Conservation (phyloP, 2,797 vertebrate genomes). For the Rallus crepitans region DNA sequence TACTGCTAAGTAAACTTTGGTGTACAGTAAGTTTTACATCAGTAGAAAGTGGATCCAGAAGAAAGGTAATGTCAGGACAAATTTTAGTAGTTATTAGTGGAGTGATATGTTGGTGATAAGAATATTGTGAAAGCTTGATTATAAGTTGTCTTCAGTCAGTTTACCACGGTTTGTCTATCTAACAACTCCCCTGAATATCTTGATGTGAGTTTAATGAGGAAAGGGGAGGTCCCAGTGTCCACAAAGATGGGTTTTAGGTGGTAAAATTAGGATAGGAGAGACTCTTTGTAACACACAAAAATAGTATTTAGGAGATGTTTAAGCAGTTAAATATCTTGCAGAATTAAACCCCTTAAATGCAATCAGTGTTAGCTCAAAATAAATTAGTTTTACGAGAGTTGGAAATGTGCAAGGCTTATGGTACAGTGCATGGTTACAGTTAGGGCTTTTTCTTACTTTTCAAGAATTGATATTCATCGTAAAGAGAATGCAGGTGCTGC, state of each 20-base stretch:
- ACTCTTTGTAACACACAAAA: neutral
- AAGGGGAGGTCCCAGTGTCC: neutral
- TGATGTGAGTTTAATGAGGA: neutral
- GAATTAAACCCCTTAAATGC: neutral
- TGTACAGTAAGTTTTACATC: neutral
- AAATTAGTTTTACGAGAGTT: neutral
- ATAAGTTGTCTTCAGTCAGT: neutral
- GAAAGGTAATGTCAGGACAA: neutral
- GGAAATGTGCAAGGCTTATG: neutral
- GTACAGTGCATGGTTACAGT: neutral
- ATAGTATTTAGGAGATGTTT: neutral
- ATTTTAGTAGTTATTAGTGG: neutral
- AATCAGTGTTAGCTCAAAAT: neutral
- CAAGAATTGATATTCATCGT: slow-evolving; percentile 97
- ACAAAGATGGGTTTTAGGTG: neutral
- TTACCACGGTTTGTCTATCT: neutral
- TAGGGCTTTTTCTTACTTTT: slow-evolving; percentile 10
- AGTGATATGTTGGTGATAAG: neutral
- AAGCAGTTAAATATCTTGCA: neutral
- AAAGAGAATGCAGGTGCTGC: slow-evolving; percentile 98
- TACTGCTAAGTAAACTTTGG: neutral
- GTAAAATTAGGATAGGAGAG: neutral
- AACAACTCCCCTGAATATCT: neutral
- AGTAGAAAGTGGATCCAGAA: neutral
- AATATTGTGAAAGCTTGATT: neutral